Conservation (phyloP, 1,140 invertebrate species). For the Portunus trituberculatus region DNA sequence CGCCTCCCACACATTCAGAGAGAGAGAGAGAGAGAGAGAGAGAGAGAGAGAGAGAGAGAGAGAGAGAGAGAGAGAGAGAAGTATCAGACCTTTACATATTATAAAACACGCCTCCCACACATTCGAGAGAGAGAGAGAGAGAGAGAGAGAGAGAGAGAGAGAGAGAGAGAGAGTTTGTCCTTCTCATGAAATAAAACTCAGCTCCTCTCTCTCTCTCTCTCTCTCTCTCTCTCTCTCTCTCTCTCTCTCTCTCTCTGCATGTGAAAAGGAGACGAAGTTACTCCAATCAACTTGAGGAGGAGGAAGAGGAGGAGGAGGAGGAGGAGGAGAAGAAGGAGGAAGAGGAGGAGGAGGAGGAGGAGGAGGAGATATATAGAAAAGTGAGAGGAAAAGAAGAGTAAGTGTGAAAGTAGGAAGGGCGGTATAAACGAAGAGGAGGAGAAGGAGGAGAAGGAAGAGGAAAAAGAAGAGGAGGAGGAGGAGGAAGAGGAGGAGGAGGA, state of each 20-base stretch:
- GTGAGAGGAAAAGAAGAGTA: no score
- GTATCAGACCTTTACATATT: not conserved
- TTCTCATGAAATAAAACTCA: not conserved
- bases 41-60: not conserved
- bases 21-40: no score
- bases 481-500: not conserved
- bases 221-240: not conserved
- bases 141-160: not conserved
- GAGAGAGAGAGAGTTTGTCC: not conserved
- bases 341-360: no score
- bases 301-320: not conserved
- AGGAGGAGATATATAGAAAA: no score
- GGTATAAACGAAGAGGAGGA: not conserved
- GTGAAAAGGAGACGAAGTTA: not conserved
- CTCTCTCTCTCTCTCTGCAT: not conserved
- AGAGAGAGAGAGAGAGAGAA: not conserved
- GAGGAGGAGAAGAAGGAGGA: not conserved
- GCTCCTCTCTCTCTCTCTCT: not conserved
- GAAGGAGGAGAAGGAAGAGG: not conserved
- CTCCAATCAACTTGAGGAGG: conserved; percentile 18
- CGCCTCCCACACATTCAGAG: not conserved
- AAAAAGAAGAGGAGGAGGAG: no score
- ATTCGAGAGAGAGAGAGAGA: not conserved
- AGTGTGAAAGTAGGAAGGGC: no score
- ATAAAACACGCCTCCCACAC: not conserved